These are phyloP conservation scores for Staurois parvus DNA, from an alignment of 2,797 vertebrate genomes.

Conservation along the genomic window DNA sequence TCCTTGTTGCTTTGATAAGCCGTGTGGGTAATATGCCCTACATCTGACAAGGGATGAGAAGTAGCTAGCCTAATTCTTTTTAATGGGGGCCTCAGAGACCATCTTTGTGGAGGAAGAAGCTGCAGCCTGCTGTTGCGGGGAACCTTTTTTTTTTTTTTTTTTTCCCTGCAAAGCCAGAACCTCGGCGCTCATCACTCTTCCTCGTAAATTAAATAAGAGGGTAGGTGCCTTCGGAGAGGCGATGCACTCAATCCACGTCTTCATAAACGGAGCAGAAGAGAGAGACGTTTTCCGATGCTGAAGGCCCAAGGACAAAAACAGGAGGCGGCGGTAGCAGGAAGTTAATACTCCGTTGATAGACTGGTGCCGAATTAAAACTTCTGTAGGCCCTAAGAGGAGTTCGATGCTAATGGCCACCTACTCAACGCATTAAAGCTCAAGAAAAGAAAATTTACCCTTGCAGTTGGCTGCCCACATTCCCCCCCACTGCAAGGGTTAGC, in stretches of 20 bases:
- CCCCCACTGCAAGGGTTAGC: too few species aligned
- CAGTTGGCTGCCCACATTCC: too few species aligned
- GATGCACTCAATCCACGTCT: constrained; percentile 59
- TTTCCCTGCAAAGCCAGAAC: constrained; percentile 4
- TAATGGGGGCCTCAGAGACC: constrained; percentile 69
- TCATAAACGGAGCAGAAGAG: constrained; percentile 51
- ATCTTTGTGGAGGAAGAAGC: constrained; percentile 46
- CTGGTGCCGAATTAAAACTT: too few species aligned
- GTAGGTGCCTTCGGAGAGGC: constrained; percentile 46
- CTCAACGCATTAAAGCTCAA: too few species aligned
- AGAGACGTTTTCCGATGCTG: constrained; percentile 40
- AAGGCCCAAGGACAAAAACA: constrained; percentile 39
- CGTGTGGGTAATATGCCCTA: constrained; percentile 59
- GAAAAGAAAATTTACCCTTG: too few species aligned
- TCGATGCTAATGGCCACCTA: too few species aligned
- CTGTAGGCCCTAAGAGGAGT: too few species aligned
- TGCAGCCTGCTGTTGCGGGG: constrained; percentile 26
- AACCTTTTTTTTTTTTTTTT: constrained; percentile 16
- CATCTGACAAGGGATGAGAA: constrained; percentile 65
- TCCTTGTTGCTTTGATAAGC: constrained; percentile 57
- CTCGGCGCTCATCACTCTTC: constrained; percentile 8
- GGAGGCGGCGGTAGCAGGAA: constrained; percentile 28
- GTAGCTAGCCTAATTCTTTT: constrained; percentile 62
- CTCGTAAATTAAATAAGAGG: constrained; percentile 62
- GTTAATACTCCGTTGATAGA: constrained; percentile 21